Evolutionary conservation across 2,888 invertebrate species (phyloP), one percentile per base, ranked within the genome.

Genomic region (Mesorhabditis spiculigera): DNA sequence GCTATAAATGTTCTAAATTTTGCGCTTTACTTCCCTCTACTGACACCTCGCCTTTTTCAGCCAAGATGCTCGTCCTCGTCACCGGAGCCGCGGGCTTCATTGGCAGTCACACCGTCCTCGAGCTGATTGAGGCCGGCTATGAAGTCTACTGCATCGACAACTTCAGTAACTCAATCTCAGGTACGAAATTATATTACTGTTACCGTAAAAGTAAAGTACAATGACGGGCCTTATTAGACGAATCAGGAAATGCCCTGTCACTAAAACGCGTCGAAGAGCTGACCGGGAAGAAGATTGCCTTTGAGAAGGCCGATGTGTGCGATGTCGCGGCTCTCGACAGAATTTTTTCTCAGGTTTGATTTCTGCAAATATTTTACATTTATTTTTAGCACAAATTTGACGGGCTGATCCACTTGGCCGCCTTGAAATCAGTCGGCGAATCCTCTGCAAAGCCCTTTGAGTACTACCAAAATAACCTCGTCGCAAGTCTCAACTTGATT

Each of bases 71-170:
- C 8, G 91, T 94, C 73, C 90, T 96, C 82, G 94, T 97, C 73
- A 95, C 96, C 10, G 96, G 96, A 42, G 96, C 95, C 16, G 95
- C 95, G 6, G 96, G 96, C 13, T 97, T 94, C 88, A 94, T 97
- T 77, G 97, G 95, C 68, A 94, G 93, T 81, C 97, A 97, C 86
- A 93, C 93, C 72, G 92, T 95, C 43, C 90, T 96, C 63, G 94
- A 95, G 86, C 90, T 97, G 67, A 87, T 95, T 10, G 90, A 93
- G 76, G 91, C 91, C 13, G 93, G 92, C 2, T 93, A 93, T 86
- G 90, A 91, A 75, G 93, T 94, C 71, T 90, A 95, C 44, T 93
- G 93, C 16, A 90, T 95, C 75, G 96, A 96, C 87, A 97, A 96
- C 89, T 92, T 95, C 84, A 91, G 91, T 66, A 96, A 96, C 87